phyloP scores from a whole-genome alignment of 2,113 vertebrate species.

The Podiceps cristatus region DNA sequence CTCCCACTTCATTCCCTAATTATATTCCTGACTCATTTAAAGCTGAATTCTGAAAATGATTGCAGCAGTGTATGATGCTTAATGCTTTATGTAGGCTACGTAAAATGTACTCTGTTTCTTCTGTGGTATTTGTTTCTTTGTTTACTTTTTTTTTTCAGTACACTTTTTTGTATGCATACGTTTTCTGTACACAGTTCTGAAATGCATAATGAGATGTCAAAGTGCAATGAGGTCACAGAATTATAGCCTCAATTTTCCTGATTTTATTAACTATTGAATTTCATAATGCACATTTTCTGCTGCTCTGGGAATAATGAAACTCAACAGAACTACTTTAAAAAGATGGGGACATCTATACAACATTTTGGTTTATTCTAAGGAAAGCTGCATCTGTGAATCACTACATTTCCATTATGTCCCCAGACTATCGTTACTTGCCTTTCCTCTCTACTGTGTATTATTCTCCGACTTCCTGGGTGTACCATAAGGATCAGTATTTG shows the following conservation, averaged over 20 bases:
- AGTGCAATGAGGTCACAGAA: slow-evolving; percentile 12
- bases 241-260: neutral
- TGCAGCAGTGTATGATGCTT: neutral
- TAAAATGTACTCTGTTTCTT: neutral
- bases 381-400: neutral
- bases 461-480: neutral
- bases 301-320: neutral
- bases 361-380: neutral
- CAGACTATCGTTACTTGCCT: neutral
- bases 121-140: neutral
- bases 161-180: neutral
- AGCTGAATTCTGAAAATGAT: neutral
- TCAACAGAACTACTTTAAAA: neutral
- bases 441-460: neutral
- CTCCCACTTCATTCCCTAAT: neutral
- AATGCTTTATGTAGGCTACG: neutral
- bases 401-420: neutral
- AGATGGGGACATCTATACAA: neutral
- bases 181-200: neutral
- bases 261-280: neutral
- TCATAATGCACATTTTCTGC: neutral
- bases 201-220: neutral
- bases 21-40: neutral
- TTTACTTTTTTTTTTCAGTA: neutral
- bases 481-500: neutral